phyloP scores from a whole-genome alignment of 2,888 invertebrate species.

The Callimorpha dominula region DNA sequence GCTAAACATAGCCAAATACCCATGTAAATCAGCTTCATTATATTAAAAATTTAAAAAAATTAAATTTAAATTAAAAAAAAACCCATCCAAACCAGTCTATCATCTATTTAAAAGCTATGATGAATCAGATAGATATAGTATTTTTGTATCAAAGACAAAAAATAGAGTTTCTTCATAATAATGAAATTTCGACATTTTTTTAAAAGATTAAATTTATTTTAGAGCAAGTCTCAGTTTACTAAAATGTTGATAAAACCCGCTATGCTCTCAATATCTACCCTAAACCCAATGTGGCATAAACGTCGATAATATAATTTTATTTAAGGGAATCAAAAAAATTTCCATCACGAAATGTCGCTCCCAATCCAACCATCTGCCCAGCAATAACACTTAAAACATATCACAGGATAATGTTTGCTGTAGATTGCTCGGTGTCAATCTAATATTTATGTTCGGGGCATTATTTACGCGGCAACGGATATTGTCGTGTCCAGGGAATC shows the following conservation, averaged over 20 bases:
- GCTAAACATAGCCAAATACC: no score
- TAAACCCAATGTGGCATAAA: constrained; percentile 2
- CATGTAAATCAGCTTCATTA: no score
- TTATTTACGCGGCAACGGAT: constrained; percentile 70
- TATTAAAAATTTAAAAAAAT: no score
- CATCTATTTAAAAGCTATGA: no score
- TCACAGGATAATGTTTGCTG: constrained; percentile 60
- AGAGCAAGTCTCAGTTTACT: not conserved
- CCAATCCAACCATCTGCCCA: constrained; percentile 21
- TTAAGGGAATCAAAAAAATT: constrained; percentile 28
- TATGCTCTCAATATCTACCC: not conserved
- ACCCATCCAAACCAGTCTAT: no score
- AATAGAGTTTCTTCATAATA: no score
- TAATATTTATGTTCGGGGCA: constrained; percentile 70
- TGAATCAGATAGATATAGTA: no score
- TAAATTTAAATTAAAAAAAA: no score
- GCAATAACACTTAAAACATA: constrained; percentile 64
- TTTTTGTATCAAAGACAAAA: no score
- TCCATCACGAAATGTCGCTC: constrained; percentile 27
- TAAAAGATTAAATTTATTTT: not conserved
- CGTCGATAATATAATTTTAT: constrained; percentile 31
- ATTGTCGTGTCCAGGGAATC: constrained; percentile 66
- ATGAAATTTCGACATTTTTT: no score
- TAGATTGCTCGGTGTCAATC: constrained; percentile 73
- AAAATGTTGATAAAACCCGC: not conserved